phyloP scores from a whole-genome alignment of 2,113 vertebrate genomes.

The Antigone vipio region DNA sequence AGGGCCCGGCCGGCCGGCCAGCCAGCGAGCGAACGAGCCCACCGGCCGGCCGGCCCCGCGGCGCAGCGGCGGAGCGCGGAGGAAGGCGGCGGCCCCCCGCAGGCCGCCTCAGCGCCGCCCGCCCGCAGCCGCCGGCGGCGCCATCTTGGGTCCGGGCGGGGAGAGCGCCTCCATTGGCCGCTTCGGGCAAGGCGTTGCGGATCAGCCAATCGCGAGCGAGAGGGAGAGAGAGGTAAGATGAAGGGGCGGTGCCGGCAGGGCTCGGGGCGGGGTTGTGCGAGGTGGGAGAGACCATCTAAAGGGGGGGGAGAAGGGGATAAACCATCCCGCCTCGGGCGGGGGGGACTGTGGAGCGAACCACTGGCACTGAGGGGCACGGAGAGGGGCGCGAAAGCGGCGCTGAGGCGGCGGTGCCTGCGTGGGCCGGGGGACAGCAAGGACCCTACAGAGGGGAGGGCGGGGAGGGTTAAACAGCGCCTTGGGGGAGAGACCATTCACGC shows the following conservation, averaged over 20 bases:
- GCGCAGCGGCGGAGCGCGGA: not conserved
- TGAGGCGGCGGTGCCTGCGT: not conserved
- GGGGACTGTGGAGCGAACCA: too few species aligned
- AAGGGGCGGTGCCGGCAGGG: not conserved
- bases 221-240: not conserved
- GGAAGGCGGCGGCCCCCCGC: not conserved
- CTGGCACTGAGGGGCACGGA: too few species aligned
- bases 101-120: not conserved
- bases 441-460: too few species aligned
- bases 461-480: not conserved
- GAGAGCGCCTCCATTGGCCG: slow-evolving; percentile 75
- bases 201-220: slow-evolving; percentile 70
- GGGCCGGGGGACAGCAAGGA: too few species aligned
- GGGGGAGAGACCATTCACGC: not conserved
- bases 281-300: not conserved
- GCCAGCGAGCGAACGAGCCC: not conserved
- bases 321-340: not conserved
- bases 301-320: not conserved
- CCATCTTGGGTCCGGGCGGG: slow-evolving; percentile 83
- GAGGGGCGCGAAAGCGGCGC: too few species aligned
- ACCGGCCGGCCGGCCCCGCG: not conserved
- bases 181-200: slow-evolving; percentile 48
- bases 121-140: slow-evolving; percentile 68
- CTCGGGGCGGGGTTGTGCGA: not conserved
- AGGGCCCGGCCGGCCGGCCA: slow-evolving; percentile 47